phyloP scores from a whole-genome alignment of 2,888 invertebrate species.

The Anagyrus pseudococci region DNA sequence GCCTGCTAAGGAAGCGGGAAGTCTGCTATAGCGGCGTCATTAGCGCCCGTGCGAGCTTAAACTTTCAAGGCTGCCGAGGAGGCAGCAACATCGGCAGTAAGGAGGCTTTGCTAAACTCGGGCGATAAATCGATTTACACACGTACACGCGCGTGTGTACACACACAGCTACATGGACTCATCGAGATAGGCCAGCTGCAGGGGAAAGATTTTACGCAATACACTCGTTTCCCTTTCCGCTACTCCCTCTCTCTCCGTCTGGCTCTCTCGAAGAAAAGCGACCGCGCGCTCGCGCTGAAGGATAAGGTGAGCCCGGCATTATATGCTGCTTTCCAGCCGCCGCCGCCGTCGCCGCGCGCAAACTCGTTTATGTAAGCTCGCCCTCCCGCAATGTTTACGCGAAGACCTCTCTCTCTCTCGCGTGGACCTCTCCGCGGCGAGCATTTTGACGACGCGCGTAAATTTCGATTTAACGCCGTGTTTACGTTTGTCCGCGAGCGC shows the following conservation, averaged over 20 bases:
- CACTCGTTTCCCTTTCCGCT: slow-evolving; percentile 4
- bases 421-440: too few relatives aligned
- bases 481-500: too few relatives aligned
- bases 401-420: too few relatives aligned
- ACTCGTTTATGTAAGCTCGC: background rate
- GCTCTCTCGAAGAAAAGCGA: background rate
- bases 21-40: background rate
- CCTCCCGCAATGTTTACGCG: too few relatives aligned
- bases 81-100: slow-evolving; percentile 1
- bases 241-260: too few relatives aligned
- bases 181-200: background rate
- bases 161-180: background rate
- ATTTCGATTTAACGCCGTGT: too few relatives aligned
- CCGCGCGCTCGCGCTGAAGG: slow-evolving; percentile 4
- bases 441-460: too few relatives aligned
- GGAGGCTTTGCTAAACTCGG: too few relatives aligned
- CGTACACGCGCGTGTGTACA: background rate
- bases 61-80: slow-evolving; percentile 29
- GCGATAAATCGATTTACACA: slow-evolving; percentile 9
- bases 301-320: slow-evolving; percentile 11
- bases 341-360: background rate
- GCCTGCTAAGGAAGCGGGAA: slow-evolving; percentile 25
- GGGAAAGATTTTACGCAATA: slow-evolving; percentile 3
- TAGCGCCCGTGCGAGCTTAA: background rate
- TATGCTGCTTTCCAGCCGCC: background rate